A percentile compares a stretch with the other conserved stretches of the same genome.
These are phyloP conservation scores for Marronus borbonicus DNA, from an alignment of 2,888 invertebrate genomes.

Conservation along the genomic window DNA sequence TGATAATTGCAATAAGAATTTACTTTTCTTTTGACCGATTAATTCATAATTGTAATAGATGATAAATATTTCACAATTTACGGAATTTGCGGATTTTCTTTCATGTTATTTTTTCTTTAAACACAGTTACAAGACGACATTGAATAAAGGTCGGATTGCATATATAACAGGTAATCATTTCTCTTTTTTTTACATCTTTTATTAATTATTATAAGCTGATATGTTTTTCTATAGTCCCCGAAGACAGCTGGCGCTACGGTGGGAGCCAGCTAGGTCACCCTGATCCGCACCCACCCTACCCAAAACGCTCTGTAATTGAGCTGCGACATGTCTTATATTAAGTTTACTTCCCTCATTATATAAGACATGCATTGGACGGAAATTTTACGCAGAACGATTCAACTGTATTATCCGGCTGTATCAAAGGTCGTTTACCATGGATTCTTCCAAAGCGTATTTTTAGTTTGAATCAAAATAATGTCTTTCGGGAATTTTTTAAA, in stretches of 20 bases:
- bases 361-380: constrained; percentile 71
- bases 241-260: constrained; percentile 66
- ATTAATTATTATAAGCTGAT: constrained; percentile 75
- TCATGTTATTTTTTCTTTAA: constrained; percentile 51
- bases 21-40: constrained; percentile 27
- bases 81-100: constrained; percentile 18
- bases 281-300: constrained; percentile 70
- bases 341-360: constrained; percentile 16
- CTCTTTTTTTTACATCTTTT: constrained; percentile 55
- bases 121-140: constrained; percentile 71
- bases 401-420: constrained; percentile 51
- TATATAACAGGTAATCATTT: constrained; percentile 70
- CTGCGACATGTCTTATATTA: constrained; percentile 63
- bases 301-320: constrained; percentile 67
- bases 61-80: constrained; percentile 39
- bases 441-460: too few species aligned
- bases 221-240: constrained; percentile 81
- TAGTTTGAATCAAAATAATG: too few species aligned
- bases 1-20: constrained; percentile 26
- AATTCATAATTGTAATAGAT: constrained; percentile 50
- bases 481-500: too few species aligned
- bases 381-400: constrained; percentile 68
- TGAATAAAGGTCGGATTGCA: constrained; percentile 70
- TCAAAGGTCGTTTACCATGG: too few species aligned
- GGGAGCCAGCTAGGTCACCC: constrained; percentile 65